Conservation (phyloP, 2,113 vertebrate species). For the Eulemur rufifrons region DNA sequence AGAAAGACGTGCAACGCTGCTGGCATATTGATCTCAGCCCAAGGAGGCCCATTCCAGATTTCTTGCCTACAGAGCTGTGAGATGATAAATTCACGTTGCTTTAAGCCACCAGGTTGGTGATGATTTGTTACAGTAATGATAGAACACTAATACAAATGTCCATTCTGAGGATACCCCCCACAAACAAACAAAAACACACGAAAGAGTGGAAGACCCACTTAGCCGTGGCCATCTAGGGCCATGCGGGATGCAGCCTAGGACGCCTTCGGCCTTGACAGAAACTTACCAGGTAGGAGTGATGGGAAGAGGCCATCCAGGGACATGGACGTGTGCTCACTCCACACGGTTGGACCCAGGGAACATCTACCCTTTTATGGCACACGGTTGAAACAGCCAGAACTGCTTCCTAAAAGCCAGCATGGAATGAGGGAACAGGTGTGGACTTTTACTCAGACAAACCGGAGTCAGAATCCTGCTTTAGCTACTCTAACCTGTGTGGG, state of each 20-base stretch:
- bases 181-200: accelerated
- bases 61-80: neutral
- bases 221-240: accelerated
- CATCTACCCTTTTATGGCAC: accelerated
- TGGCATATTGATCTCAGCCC: too few relatives aligned
- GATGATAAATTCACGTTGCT: neutral
- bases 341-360: accelerated
- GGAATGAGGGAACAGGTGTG: accelerated
- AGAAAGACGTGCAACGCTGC: accelerated
- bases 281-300: neutral
- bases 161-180: neutral
- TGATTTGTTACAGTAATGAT: neutral
- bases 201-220: neutral
- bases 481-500: accelerated
- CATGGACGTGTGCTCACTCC: accelerated
- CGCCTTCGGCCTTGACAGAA: accelerated
- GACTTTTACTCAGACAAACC: neutral
- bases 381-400: too few relatives aligned
- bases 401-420: neutral
- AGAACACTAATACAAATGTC: accelerated
- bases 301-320: accelerated
- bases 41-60: accelerated
- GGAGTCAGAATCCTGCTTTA: accelerated
- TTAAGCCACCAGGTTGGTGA: too few relatives aligned
- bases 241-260: accelerated